phyloP scores from a whole-genome alignment of 2,888 invertebrate genomes.

The Muschampia plurimacula region DNA sequence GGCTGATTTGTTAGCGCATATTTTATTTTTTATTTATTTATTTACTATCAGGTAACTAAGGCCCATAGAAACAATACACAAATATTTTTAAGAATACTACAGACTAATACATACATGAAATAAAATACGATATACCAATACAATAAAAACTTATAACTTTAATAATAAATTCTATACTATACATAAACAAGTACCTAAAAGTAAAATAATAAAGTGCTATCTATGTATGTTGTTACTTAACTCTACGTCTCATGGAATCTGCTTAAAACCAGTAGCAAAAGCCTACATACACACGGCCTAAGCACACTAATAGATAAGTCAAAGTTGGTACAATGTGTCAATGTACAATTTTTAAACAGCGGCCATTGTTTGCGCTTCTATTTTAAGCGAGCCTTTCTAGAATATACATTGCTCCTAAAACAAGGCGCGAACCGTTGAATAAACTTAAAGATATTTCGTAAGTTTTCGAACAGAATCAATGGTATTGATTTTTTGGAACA shows the following conservation, averaged over 20 bases:
- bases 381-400: constrained; percentile 18
- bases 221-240: no score
- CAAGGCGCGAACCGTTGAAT: background rate
- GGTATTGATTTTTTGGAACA: constrained; percentile 12
- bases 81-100: no score
- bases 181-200: no score
- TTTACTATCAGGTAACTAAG: no score
- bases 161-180: no score
- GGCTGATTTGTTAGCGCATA: no score
- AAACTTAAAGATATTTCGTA: background rate
- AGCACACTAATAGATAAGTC: constrained; percentile 13
- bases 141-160: no score
- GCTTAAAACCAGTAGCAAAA: background rate
- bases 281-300: background rate
- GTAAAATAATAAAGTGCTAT: no score
- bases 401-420: constrained; percentile 11
- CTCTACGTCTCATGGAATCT: background rate
- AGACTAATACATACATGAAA: no score
- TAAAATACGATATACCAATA: no score
- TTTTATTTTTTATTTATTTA: no score
- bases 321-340: constrained; percentile 21
- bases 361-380: constrained; percentile 34
- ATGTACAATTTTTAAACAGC: constrained; percentile 21
- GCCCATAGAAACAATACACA: no score
- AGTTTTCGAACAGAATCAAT: background rate